Conservation (phyloP, 1,140 invertebrate species). For the Camponotus floridanus region DNA sequence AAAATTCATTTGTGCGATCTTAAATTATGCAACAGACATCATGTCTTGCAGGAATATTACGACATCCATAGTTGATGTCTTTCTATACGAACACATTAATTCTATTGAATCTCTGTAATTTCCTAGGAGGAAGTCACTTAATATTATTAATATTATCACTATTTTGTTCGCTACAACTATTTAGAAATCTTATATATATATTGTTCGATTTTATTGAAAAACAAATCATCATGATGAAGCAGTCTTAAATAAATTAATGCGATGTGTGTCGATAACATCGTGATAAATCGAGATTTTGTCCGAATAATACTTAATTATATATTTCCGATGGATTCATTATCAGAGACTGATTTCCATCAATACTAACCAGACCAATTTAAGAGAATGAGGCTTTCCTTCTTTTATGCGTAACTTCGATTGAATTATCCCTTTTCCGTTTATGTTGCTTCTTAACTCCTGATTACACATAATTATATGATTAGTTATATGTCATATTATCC, state of each 20-base stretch:
- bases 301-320: slow-evolving; percentile 78
- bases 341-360: slow-evolving; percentile 47
- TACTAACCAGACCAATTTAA: slow-evolving; percentile 50
- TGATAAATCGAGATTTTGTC: slow-evolving; percentile 68
- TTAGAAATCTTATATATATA: slow-evolving; percentile 60
- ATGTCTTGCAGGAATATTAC: background rate
- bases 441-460: slow-evolving; percentile 31
- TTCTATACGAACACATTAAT: slow-evolving; percentile 27
- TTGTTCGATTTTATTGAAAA: slow-evolving; percentile 50
- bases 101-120: slow-evolving; percentile 48
- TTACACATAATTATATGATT: slow-evolving; percentile 27
- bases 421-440: slow-evolving; percentile 56
- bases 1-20: slow-evolving; percentile 15
- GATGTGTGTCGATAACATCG: slow-evolving; percentile 57
- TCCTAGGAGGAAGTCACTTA: slow-evolving; percentile 54
- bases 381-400: slow-evolving; percentile 65
- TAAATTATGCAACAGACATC: slow-evolving; percentile 10
- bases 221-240: slow-evolving; percentile 72
- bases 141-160: slow-evolving; percentile 26
- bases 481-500: background rate
- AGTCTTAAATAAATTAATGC: slow-evolving; percentile 81
- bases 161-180: slow-evolving; percentile 61
- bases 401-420: slow-evolving; percentile 41
- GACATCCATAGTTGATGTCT: background rate
- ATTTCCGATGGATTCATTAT: slow-evolving; percentile 56